phyloP scores from a whole-genome alignment of 2,797 vertebrate species.

The Hippocampus kuda region DNA sequence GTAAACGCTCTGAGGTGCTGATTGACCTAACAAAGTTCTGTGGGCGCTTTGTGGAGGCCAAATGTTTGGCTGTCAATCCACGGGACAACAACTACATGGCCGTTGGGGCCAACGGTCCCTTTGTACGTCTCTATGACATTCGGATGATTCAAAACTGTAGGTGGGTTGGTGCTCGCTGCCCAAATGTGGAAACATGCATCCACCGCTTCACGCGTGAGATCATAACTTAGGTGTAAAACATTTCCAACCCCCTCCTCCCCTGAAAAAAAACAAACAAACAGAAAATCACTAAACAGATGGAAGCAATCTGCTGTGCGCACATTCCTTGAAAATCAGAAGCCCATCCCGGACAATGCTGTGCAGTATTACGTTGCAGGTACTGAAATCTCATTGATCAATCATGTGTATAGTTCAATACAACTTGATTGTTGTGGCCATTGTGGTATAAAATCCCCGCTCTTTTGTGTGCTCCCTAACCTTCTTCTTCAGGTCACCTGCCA shows the following conservation, averaged over 20 bases:
- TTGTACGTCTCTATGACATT: constrained; percentile 94
- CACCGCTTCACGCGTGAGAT: background rate
- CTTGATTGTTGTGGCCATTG: background rate
- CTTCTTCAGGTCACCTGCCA: constrained; percentile 80
- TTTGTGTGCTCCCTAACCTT: background rate
- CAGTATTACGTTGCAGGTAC: constrained; percentile 98
- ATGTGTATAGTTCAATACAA: background rate
- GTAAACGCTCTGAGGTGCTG: constrained; percentile 89
- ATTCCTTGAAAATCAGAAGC: constrained; percentile 86
- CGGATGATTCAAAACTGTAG: constrained; percentile 99
- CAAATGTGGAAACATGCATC: background rate
- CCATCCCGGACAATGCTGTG: constrained; percentile 88
- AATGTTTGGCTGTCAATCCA: constrained; percentile 93
- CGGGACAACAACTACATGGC: constrained; percentile 95
- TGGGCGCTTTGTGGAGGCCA: constrained; percentile 94
- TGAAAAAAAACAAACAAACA: constrained; percentile 31
- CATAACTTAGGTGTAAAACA: background rate
- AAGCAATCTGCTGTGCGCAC: constrained; percentile 86
- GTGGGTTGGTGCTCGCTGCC: constrained; percentile 45
- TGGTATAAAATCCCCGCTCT: background rate
- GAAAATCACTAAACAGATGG: constrained; percentile 83
- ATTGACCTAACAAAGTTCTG: constrained; percentile 96
- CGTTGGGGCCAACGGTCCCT: constrained; percentile 91
- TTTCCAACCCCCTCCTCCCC: background rate
- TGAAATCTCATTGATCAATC: background rate